A percentile compares a stretch with the other conserved stretches of the same genome.
Evolutionary conservation across 2,113 vertebrate species (phyloP).

Genomic region (Erythrocebus patas): DNA sequence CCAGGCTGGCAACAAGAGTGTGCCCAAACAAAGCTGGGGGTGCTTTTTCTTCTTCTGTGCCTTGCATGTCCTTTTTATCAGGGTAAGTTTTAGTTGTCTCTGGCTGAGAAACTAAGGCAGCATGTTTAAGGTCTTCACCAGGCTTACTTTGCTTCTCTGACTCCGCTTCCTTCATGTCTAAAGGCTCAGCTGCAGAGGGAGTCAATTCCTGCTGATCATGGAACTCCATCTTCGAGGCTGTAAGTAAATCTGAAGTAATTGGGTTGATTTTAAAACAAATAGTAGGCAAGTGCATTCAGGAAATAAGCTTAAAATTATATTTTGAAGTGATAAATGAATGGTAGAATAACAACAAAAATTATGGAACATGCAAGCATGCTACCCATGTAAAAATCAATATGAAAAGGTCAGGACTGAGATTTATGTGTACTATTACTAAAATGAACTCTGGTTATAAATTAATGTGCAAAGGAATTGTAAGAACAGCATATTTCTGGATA

Average conservation of each 20-base stretch:
- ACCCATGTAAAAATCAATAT: conserved; percentile 74
- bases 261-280: conserved; percentile 86
- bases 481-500: not conserved
- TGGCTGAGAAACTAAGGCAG: conserved; percentile 83
- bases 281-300: conserved; percentile 80
- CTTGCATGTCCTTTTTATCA: conserved; percentile 73
- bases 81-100: conserved; percentile 71
- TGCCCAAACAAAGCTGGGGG: conserved; percentile 70
- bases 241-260: conserved; percentile 96
- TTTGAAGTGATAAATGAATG: conserved; percentile 77
- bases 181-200: conserved; percentile 80
- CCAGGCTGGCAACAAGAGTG: conserved; percentile 52
- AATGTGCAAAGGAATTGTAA: not conserved
- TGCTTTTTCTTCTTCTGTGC: conserved; percentile 73
- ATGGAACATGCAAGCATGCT: conserved; percentile 83
- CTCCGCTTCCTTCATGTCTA: conserved; percentile 79
- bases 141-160: conserved; percentile 79
- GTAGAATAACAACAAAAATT: conserved; percentile 62
- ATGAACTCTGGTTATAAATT: not conserved
- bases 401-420: conserved; percentile 39
- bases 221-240: conserved; percentile 98
- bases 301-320: conserved; percentile 77
- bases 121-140: conserved; percentile 81
- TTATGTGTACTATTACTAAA: not conserved
- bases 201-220: conserved; percentile 84